Evolutionary conservation across 2,797 vertebrate genomes (phyloP), one percentile per base, ranked within the genome.

Genomic region (Ceryle rudis): DNA sequence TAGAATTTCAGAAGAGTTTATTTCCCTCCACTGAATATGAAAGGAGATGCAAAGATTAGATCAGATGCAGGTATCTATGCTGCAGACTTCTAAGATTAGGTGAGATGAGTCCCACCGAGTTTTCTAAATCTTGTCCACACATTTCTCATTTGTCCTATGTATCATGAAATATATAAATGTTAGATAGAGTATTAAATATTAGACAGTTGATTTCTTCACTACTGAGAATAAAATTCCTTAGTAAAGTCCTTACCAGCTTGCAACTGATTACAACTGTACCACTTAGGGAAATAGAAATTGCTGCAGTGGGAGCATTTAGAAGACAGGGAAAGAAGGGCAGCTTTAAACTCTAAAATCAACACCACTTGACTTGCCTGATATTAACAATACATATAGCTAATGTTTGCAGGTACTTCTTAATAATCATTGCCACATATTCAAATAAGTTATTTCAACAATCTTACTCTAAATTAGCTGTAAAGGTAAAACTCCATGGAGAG

Each of bases 1-100:
- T 87, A 11, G 67, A 70, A 77, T 80, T 94, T 80, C 96, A 95
- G 42, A 95, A 91, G 74, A 52, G 62, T 74, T 96, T 91, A 87
- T 90, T 95, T 94, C 79, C 58, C 85, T 88, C 79, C 72, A 49
- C 15, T 95, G 94, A 64, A n/a, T 91, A 67, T 57, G 85, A 94
- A 74, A 94, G 64, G 79, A 86, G 52, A 70, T 11, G 20, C 28
- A 20, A n/a, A 91, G 72, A 94, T 93, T 35, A 81, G 81, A 67
- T 93, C 75, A 85, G 64, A 80, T 70, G 55, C 67, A 87, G 39
- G 2, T 37, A 72, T 33, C 52, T 67, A 0, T 33, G 35, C 29
- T 75, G n/a, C 46, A 87, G 42, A 62, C 58, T 81, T 58, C 54
- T 46, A 78, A 52, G 19, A 26, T 58, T 12, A 42, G 33, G 26